Conservation (phyloP, 2,113 vertebrate species). For the Istiophorus platypterus region DNA sequence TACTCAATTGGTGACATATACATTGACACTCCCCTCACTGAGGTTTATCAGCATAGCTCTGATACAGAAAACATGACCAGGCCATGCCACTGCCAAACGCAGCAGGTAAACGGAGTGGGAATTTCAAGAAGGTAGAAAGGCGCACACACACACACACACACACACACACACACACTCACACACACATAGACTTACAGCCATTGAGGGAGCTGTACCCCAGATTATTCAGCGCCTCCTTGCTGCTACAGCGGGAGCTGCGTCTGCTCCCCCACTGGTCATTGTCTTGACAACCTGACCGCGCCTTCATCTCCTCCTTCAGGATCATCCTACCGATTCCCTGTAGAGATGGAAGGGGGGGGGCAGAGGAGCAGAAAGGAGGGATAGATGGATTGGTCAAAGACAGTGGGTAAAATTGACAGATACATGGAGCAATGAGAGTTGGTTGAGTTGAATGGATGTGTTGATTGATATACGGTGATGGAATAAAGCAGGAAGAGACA, state of each 20-base stretch:
- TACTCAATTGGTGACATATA: too few relatives aligned
- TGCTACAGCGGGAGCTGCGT: conserved; percentile 90
- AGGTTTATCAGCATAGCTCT: not conserved
- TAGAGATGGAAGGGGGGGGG: conserved; percentile 8
- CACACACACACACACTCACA: conserved; percentile 3
- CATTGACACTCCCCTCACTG: too few relatives aligned
- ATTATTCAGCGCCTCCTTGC: conserved; percentile 92
- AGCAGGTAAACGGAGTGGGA: not conserved
- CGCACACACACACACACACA: too few relatives aligned
- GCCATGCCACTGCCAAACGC: not conserved
- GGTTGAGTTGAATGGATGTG: conserved; percentile 30
- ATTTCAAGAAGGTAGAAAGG: not conserved
- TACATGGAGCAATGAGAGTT: conserved; percentile 10
- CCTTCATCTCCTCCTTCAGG: conserved; percentile 99
- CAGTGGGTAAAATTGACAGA: conserved; percentile 12
- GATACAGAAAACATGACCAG: not conserved
- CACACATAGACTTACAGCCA: conserved; percentile 88
- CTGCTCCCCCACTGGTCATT: conserved; percentile 93
- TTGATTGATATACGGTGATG: conserved; percentile 20
- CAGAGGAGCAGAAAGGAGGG: not conserved
- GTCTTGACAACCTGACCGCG: conserved; percentile 90
- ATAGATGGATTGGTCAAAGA: conserved; percentile 3
- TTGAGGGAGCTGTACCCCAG: conserved; percentile 90
- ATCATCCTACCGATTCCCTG: conserved; percentile 97
- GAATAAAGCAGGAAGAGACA: not conserved